Base-by-base conservation (phyloP, 2,888 invertebrate species). In the Ornithoptera priamus region DNA sequence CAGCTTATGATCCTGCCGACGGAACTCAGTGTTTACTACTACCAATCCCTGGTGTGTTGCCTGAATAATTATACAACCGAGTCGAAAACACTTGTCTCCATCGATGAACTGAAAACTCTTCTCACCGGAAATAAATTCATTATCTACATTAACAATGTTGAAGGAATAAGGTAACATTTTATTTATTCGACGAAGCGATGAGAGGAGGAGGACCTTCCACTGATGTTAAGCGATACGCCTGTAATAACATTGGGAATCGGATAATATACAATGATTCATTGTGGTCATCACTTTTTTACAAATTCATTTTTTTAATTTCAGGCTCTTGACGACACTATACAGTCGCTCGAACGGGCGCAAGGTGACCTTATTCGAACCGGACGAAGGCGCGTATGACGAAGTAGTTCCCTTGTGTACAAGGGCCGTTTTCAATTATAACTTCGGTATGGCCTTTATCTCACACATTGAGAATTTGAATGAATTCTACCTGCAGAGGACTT, bases 321-420 rank as follows among this genome's bases (percentile, higher is more conserved):
- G 96, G 72, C 86, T 96, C 73, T 89, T 95, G 68, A 93, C 96
- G 68, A 94, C 95, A 3, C 85, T 97, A 4, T 95, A 95, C 78
- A 93, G 94, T 69, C 78, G 79, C 6, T 73, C 75, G 1, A 86
- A 86, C 0, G 94, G 94, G 12, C 81, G 83, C 22, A 93, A 93
- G 78, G 81, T 94, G 3, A 79, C 87, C 0, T 83, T 94, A 59
- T 85, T 94, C 69, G 85, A 88, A 53, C 93, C 94, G 0, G 94
- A 94, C 73, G 93, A 93, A 71, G 94, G 90, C 50, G 93, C 94
- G 0, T 93, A 88, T 76, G 92, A 92, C 24, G 86, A 86, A 42
- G 92, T 94, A 0, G 80, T 85, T 0, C 92, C 93, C 46, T 82
- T 96, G 8, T 95, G 95, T 76, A 93, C 93, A 24, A 89, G 94